Base-by-base conservation (phyloP, 2,888 invertebrate genomes). In the Drosophila putrida region DNA sequence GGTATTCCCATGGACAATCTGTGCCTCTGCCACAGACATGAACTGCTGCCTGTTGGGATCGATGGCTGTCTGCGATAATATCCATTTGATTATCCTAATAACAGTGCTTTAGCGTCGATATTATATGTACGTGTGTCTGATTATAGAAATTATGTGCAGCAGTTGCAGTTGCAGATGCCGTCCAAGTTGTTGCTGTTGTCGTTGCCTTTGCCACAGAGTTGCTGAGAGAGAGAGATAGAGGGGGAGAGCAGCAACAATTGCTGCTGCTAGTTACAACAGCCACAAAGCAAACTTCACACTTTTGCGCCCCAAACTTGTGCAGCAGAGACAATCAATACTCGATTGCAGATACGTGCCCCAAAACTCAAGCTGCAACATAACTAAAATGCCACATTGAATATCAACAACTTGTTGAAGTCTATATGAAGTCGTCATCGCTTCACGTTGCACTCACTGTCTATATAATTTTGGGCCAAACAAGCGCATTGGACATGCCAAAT, bases 21-120 rank as follows among this genome's bases (percentile, higher is more conserved):
- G 66, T 6, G 8, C 31, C 65, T 33, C 28, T 41, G 57, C 15
- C 13, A 43, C 61, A 27, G 39, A 27, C 28, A 13, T 10, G 8
- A n/a, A 8, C 44, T 35, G 38, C 25, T 27, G 38, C 20, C 28
- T 39, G 33, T 47, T 69, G 43, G 55, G 66, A 67, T 69, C 78
- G 89, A 92, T 91, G 89, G 88, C 86, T 77, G 88, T 82, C 82
- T 82, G 90, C 86, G 92, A 91, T 92, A 91, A 92, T 91, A 91
- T 90, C 90, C 91, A 92, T 92, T 92, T 92, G 92, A 92, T 92
- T 92, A 92, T 90, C 90, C 90, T 92, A 92, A 92, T 92, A 92
- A 92, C 90, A 92, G 92, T 91, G 90, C 88, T 92, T 92, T 91
- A 90, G 89, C 87, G 72, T 70, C 90, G 85, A 91, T 92, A 92